A percentile compares a stretch with the other conserved stretches of the same genome.
phyloP scores from a whole-genome alignment of 64 coral and sea anemone species.

The Cladopsammia gracilis region DNA sequence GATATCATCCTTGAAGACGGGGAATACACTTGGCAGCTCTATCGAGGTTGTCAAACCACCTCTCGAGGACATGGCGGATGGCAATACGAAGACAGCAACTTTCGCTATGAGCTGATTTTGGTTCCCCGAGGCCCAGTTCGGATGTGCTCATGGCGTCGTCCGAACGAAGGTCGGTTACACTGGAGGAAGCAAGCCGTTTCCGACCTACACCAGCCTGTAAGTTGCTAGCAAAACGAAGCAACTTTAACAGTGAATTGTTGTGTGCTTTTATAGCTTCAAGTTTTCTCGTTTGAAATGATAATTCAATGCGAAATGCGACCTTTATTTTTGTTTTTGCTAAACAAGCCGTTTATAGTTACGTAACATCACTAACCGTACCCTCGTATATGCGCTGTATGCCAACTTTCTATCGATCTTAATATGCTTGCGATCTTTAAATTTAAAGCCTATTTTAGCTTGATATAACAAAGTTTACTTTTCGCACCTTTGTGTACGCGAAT shows the following conservation, averaged over 20 bases:
- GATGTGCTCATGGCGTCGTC: conserved; percentile 88
- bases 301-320: neutral
- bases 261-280: neutral
- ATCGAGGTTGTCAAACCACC: conserved; percentile 18
- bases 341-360: neutral
- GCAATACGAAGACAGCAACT: conserved; percentile 81
- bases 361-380: no score
- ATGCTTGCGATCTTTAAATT: no score
- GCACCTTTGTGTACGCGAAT: no score
- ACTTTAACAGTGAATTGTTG: no score
- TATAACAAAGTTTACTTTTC: no score
- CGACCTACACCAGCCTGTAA: conserved; percentile 97
- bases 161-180: conserved; percentile 96
- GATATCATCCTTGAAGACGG: conserved; percentile 46
- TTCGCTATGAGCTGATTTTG: conserved; percentile 99
- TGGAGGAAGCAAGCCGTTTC: conserved; percentile 84
- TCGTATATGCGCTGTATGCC: no score
- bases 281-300: neutral
- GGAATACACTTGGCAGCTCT: conserved; percentile 40
- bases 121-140: conserved; percentile 99
- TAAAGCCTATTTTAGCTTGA: no score
- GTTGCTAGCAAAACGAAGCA: neutral
- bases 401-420: no score
- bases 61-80: conserved; percentile 52
- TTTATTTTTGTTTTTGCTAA: no score